Percentiles rank a stretch among this genome's conserved stretches.
Evolutionary conservation across 2,888 invertebrate genomes (phyloP).

Genomic region (Eupithecia subfuscata): DNA sequence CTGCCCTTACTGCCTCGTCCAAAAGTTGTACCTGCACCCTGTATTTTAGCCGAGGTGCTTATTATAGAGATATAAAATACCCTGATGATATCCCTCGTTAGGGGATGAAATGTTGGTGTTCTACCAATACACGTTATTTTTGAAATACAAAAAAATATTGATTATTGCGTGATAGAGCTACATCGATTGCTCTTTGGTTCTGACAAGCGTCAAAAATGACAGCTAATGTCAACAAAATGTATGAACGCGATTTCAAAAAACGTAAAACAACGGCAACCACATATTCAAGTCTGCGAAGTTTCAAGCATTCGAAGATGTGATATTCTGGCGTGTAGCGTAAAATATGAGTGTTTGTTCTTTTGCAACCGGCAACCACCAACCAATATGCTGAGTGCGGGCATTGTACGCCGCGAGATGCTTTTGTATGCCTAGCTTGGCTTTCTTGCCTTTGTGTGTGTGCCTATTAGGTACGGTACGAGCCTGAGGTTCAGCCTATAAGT

Average conservation of each 20-base stretch:
- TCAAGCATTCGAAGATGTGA: conserved; percentile 15
- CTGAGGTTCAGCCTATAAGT: background rate
- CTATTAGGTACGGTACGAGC: background rate
- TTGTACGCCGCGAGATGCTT: conserved; percentile 43
- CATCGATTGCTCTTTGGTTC: background rate
- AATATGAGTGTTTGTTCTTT: conserved; percentile 56
- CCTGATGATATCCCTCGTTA: background rate
- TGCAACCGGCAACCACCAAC: conserved; percentile 49
- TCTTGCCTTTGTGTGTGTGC: conserved; percentile 17
- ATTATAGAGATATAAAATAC: background rate
- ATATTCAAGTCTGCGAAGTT: conserved; percentile 7
- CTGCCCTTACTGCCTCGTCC: too few species aligned
- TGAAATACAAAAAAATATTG: background rate
- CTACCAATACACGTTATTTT: background rate
- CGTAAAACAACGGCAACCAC: background rate
- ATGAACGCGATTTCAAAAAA: background rate
- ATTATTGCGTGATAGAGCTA: background rate
- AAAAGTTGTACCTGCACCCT: too few species aligned
- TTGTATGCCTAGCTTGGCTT: conserved; percentile 21
- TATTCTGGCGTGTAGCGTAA: conserved; percentile 23
- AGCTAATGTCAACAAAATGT: background rate
- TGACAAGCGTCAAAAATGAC: background rate
- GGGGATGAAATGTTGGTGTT: background rate
- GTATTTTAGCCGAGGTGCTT: background rate
- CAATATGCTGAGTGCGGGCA: conserved; percentile 67